A percentile compares a stretch with the other conserved stretches of the same genome.
Evolutionary conservation across 2,888 invertebrate genomes (phyloP).

Genomic region (Clepsis dumicolana): DNA sequence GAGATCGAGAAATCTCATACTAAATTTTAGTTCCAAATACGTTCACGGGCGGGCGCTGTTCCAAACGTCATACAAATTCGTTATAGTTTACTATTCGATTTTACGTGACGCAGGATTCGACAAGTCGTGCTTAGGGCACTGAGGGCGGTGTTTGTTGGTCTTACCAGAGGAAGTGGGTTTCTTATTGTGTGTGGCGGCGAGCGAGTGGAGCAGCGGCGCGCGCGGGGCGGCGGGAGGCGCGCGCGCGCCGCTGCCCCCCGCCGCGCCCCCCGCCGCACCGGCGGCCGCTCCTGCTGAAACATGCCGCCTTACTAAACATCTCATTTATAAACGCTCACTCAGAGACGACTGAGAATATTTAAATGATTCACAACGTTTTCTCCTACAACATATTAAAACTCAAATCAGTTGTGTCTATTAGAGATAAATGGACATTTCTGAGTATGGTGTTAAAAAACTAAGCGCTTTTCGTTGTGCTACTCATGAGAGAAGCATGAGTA

Average conservation of each 20-base stretch:
- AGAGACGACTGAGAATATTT: no score
- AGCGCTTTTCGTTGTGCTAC: background rate
- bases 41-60: no score
- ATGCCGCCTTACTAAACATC: background rate
- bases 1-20: no score
- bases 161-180: slow-evolving; percentile 76
- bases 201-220: slow-evolving; percentile 46
- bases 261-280: background rate
- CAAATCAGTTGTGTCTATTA: background rate
- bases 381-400: no score
- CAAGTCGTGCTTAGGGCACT: no score
- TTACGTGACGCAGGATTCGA: no score
- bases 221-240: background rate
- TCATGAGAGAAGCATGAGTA: background rate
- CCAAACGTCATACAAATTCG: no score
- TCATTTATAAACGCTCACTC: background rate
- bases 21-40: no score
- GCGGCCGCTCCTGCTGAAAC: slow-evolving; percentile 12
- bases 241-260: background rate
- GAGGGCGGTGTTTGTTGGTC: no score
- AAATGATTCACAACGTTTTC: no score
- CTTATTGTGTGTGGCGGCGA: slow-evolving; percentile 39
- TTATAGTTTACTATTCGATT: no score
- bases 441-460: background rate
- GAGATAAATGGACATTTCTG: background rate